Percentiles rank a stretch among this genome's conserved stretches.
These are phyloP conservation scores for Peromyscus melanophrys DNA, from an alignment of 2,797 vertebrate species.

Conservation along the genomic window DNA sequence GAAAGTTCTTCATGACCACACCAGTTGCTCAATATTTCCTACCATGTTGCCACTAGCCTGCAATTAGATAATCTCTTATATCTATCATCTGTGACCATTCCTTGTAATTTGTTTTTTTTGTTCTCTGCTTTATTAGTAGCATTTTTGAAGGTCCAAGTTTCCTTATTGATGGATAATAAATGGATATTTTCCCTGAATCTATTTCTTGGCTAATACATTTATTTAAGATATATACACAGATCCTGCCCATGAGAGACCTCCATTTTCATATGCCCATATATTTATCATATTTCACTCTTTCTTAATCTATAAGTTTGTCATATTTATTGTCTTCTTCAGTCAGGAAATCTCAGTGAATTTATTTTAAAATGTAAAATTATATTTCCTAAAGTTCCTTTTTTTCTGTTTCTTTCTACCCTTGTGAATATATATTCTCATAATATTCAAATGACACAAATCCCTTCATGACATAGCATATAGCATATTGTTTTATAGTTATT, in stretches of 20 bases:
- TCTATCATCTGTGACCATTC: neutral
- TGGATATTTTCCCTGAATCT: neutral
- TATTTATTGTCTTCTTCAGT: neutral
- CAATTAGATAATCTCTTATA: neutral
- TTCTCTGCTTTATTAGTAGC: neutral
- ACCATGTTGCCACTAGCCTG: neutral
- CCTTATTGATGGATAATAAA: neutral
- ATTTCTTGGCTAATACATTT: neutral
- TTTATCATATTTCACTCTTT: neutral
- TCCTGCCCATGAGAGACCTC: neutral
- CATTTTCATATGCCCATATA: neutral
- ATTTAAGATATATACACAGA: neutral
- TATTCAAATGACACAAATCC: conserved; percentile 42
- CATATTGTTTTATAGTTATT: conserved; percentile 71
- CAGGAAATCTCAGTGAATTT: neutral
- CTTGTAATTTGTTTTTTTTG: neutral
- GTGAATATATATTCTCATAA: conserved; percentile 17
- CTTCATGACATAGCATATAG: neutral
- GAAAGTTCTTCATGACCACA: neutral
- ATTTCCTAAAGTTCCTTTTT: neutral
- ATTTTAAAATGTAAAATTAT: conserved; percentile 44
- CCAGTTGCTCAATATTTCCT: neutral
- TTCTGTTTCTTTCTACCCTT: conserved; percentile 30
- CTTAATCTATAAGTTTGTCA: neutral
- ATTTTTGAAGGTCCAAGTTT: neutral